Percentiles rank a stretch among this genome's conserved stretches.
phyloP scores from a whole-genome alignment of 1,140 invertebrate genomes.

The Diachasmimorpha longicaudata region DNA sequence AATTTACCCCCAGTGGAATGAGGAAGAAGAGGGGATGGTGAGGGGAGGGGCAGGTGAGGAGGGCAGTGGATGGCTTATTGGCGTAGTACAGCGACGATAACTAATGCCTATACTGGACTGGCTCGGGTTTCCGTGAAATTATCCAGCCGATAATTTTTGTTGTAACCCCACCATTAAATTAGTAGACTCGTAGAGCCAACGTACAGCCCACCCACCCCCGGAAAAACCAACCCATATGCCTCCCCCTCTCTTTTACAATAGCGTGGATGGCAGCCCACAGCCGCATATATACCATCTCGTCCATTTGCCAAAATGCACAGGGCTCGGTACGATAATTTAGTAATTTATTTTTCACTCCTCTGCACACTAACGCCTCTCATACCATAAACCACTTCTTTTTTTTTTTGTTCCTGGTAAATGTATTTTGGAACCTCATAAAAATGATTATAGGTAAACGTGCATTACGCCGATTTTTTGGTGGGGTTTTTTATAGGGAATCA shows the following conservation, averaged over 20 bases:
- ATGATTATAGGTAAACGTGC: not conserved
- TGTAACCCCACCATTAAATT: constrained; percentile 22
- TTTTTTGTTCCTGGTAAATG: not conserved
- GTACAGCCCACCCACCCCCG: not conserved
- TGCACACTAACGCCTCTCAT: not conserved
- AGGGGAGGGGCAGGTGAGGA: too few species aligned
- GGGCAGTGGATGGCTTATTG: constrained; percentile 2
- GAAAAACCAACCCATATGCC: not conserved
- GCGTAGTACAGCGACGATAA: constrained; percentile 26
- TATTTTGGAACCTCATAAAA: not conserved
- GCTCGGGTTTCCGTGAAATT: constrained; percentile 30
- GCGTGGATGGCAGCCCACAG: too few species aligned
- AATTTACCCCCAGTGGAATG: constrained; percentile 23
- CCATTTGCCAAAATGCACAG: constrained; percentile 21
- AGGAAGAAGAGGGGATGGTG: not conserved
- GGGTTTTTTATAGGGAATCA: not conserved
- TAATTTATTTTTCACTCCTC: constrained; percentile 22
- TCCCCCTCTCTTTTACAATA: too few species aligned
- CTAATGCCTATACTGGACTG: constrained; percentile 28
- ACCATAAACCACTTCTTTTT: not conserved
- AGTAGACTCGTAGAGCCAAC: constrained; percentile 6
- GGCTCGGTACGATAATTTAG: constrained; percentile 18
- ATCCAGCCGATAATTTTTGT: constrained; percentile 38
- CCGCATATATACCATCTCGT: not conserved
- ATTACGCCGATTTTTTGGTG: not conserved